Percentiles rank a stretch among this genome's conserved stretches.
phyloP scores from a whole-genome alignment of 1,140 invertebrate species.

The Brachionus asplanchnoidis region DNA sequence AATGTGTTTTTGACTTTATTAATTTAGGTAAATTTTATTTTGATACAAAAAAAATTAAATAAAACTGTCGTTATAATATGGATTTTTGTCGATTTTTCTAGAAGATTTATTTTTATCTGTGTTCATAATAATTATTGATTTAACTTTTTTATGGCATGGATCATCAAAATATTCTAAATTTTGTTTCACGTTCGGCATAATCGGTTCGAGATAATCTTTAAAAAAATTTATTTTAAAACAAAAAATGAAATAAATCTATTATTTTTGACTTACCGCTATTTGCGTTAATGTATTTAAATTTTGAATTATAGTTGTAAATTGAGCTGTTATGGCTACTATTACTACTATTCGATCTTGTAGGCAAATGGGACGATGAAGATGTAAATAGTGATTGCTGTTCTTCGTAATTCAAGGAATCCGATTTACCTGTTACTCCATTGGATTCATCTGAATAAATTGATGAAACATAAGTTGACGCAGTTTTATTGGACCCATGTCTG shows the following conservation, averaged over 20 bases:
- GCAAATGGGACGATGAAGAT: not conserved
- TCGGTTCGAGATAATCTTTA: conserved; percentile 15
- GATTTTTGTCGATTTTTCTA: not conserved
- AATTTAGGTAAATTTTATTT: not conserved
- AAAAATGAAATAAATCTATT: not conserved
- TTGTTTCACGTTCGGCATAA: conserved; percentile 9
- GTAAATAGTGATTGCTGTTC: conserved; percentile 8
- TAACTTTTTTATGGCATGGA: not conserved
- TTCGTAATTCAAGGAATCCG: not conserved
- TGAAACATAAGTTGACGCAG: not conserved
- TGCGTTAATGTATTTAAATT: not conserved
- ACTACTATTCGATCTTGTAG: not conserved
- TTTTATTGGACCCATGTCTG: not conserved
- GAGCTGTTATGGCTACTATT: not conserved
- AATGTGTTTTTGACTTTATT: not conserved
- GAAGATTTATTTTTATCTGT: not conserved
- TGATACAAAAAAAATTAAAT: not conserved
- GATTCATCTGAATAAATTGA: not conserved
- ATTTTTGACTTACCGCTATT: not conserved
- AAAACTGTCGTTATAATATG: conserved; percentile 4
- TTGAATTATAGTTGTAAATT: conserved; percentile 17
- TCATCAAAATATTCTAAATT: conserved; percentile 28
- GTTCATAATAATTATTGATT: not conserved
- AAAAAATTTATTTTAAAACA: not conserved
- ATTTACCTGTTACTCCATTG: not conserved